Evolutionary conservation across 2,113 vertebrate species (phyloP), one percentile per base, ranked within the genome.

Genomic region (Leucosticte australis): DNA sequence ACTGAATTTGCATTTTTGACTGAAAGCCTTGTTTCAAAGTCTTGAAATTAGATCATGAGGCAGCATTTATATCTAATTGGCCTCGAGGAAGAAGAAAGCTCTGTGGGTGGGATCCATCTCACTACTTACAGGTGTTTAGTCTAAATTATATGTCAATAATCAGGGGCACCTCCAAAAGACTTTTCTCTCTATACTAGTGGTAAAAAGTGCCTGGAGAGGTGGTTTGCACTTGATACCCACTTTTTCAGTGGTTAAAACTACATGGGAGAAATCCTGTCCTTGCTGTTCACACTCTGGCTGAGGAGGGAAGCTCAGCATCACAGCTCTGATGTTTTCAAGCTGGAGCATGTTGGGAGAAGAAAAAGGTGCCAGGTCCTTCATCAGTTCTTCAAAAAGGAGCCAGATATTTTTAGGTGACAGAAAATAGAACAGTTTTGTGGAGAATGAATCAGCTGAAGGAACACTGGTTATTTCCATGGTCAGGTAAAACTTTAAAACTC

Each of bases 1-100:
- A 88, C 50, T 46, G 37, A 89, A 97, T 96, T 97, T 96, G 83
- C 92, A 96, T 95, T 90, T 97, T 92, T 93, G 85, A 96, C 92
- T 96, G 95, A 96, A 96, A 94, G 92, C 86, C 76, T 81, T 44
- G 60, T 94, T 95, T 96, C 86, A 87, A 90, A 94, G 89, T 81
- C 89, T 95, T 90, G 92, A 96, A 97, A 95, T 67, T 71, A 87
- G 94, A 95, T 94, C 86, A 70, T 1, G 64, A 83, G 92, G 68
- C 76, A 87, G 68, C 69, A 37, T 88, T 93, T 97, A 71, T 95
- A 96, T 92, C 96, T 94, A 94, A 89, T 86, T 94, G 89, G 96
- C 96, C 95, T 91, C 39, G 23, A 93, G 96, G 89, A 93, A 96
- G 80, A 90, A 41, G 86, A 77, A 78, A 94, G 85, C 96, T 92